Evolutionary conservation across 2,888 invertebrate genomes (phyloP).

Genomic region (Phortica magna): DNA sequence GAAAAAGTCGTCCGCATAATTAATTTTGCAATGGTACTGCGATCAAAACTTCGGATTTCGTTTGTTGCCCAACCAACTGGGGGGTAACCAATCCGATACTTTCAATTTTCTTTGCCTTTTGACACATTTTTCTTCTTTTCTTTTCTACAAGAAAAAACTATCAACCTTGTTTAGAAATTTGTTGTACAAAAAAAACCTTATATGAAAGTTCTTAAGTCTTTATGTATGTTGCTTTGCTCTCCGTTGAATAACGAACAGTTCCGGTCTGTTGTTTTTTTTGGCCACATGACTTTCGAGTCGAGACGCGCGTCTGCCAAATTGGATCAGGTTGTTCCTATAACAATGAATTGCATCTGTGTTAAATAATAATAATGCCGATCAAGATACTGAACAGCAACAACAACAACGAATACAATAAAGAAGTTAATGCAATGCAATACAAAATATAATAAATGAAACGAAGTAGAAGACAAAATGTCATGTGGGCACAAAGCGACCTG

Average conservation of each 20-base stretch:
- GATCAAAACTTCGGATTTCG: too few relatives aligned
- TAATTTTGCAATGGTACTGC: too few relatives aligned
- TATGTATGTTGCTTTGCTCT: background rate
- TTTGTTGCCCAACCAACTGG: too few relatives aligned
- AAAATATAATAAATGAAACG: slow-evolving; percentile 6
- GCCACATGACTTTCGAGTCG: background rate
- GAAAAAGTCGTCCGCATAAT: too few relatives aligned
- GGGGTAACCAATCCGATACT: too few relatives aligned
- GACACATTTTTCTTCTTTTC: too few relatives aligned
- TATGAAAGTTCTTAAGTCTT: too few relatives aligned
- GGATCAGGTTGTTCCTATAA: background rate
- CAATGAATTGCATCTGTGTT: background rate
- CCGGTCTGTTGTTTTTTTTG: background rate
- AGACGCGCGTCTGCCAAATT: background rate
- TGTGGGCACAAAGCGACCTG: slow-evolving; percentile 58
- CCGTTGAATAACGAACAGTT: background rate
- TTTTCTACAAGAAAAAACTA: too few relatives aligned
- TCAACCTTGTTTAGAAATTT: too few relatives aligned
- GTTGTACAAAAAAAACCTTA: background rate
- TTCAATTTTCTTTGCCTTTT: too few relatives aligned
- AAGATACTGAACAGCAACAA: background rate
- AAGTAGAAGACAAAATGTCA: slow-evolving; percentile 55
- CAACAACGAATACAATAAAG: slow-evolving; percentile 8
- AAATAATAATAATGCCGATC: background rate
- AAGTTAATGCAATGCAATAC: slow-evolving; percentile 29